Conservation (phyloP, 2,797 vertebrate genomes). For the Clarias platycephalus region DNA sequence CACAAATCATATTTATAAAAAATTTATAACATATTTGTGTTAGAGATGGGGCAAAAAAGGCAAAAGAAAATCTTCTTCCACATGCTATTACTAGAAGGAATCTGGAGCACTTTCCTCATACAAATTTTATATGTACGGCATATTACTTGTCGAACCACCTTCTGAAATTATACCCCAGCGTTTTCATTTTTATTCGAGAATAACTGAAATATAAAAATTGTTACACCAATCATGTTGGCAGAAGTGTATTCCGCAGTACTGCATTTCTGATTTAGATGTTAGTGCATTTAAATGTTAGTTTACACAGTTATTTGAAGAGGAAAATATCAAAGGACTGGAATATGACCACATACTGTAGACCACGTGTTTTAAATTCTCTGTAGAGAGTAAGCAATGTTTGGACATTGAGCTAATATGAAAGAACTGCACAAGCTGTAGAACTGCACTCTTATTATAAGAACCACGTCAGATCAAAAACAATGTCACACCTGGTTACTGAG, state of each 20-base stretch:
- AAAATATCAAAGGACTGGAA: constrained; percentile 1
- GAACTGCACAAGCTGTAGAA: not conserved
- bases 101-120: constrained; percentile 1
- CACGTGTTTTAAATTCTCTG: not conserved
- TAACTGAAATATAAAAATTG: constrained; percentile 10
- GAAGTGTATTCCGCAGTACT: not conserved
- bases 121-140: constrained; percentile 19
- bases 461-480: constrained; percentile 15
- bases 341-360: not conserved
- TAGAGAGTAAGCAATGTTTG: not conserved
- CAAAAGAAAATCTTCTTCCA: not conserved
- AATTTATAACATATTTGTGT: not conserved
- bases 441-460: not conserved
- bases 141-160: constrained; percentile 2
- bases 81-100: not conserved
- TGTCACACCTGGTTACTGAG: constrained; percentile 15
- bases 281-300: not conserved
- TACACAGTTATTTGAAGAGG: not conserved
- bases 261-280: not conserved
- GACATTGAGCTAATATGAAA: not conserved
- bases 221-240: constrained; percentile 4
- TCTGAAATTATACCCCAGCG: constrained; percentile 17
- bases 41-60: not conserved
- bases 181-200: constrained; percentile 5
- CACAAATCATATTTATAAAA: constrained; percentile 1